A percentile compares a stretch with the other conserved stretches of the same genome.
Evolutionary conservation across 2,888 invertebrate genomes (phyloP).

Genomic region (Cantharis nigra): DNA sequence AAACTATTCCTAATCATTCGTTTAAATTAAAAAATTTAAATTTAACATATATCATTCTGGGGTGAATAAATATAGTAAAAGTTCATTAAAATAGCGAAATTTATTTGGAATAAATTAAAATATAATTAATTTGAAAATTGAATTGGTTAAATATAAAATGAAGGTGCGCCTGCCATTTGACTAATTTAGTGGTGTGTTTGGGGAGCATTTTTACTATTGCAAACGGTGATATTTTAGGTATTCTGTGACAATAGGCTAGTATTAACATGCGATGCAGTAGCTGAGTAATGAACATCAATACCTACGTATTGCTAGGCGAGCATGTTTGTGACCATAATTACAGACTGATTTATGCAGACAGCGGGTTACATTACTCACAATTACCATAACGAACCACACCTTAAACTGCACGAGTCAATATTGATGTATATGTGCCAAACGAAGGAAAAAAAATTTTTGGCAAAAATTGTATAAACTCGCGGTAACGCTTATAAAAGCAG

Average conservation of each 20-base stretch:
- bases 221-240: conserved; percentile 26
- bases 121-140: conserved; percentile 1
- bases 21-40: no score
- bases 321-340: conserved; percentile 54
- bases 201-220: conserved; percentile 23
- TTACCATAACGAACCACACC: conserved; percentile 55
- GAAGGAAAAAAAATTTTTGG: not conserved
- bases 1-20: no score
- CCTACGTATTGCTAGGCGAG: conserved; percentile 48
- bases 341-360: conserved; percentile 52
- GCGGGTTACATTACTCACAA: conserved; percentile 54
- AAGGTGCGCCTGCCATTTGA: conserved; percentile 27
- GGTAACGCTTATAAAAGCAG: not conserved
- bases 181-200: conserved; percentile 22
- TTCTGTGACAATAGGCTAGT: conserved; percentile 24
- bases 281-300: conserved; percentile 53
- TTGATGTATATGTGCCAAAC: conserved; percentile 29
- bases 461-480: conserved; percentile 2
- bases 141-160: conserved; percentile 18
- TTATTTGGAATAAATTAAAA: not conserved
- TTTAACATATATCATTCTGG: no score
- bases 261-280: conserved; percentile 36
- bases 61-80: not conserved
- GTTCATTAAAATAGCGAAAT: not conserved
- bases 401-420: conserved; percentile 46